Percentiles rank a stretch among this genome's conserved stretches.
phyloP scores from a whole-genome alignment of 2,888 invertebrate species.

The Drosophila affinis region DNA sequence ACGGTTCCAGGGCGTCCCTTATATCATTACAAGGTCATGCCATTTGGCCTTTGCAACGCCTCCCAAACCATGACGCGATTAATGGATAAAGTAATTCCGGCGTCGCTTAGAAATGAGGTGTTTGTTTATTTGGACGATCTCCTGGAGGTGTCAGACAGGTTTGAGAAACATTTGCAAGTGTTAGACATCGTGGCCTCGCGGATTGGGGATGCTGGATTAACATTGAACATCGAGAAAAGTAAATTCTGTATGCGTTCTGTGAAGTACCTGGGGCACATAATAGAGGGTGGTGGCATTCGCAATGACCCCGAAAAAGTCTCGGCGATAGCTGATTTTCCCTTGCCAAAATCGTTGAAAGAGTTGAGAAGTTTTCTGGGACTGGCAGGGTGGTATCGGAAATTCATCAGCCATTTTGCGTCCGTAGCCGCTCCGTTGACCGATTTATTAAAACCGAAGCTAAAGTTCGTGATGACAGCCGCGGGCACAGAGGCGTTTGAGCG shows the following conservation, averaged over 20 bases:
- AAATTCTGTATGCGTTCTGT: background rate
- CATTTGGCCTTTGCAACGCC: slow-evolving; percentile 2
- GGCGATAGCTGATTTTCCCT: no score
- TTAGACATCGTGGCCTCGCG: background rate
- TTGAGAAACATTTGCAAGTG: background rate
- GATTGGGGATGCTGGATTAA: background rate
- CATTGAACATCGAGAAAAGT: background rate
- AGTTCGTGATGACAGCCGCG: no score
- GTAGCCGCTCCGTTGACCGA: background rate
- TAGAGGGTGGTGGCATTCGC: background rate
- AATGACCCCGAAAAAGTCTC: background rate
- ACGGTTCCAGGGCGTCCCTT: no score
- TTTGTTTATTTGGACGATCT: background rate
- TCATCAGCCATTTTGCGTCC: background rate
- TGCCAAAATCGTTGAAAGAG: background rate
- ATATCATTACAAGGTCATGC: background rate
- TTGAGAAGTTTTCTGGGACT: background rate
- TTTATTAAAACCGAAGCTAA: background rate
- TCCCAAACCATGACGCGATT: background rate
- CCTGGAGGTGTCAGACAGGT: background rate
- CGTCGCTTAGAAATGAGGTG: background rate
- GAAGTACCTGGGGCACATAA: background rate
- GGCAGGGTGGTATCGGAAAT: background rate
- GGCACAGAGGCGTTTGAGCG: no score
- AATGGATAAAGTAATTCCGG: no score